Conservation (phyloP, 2,797 vertebrate species). For the Protonibea diacanthus region DNA sequence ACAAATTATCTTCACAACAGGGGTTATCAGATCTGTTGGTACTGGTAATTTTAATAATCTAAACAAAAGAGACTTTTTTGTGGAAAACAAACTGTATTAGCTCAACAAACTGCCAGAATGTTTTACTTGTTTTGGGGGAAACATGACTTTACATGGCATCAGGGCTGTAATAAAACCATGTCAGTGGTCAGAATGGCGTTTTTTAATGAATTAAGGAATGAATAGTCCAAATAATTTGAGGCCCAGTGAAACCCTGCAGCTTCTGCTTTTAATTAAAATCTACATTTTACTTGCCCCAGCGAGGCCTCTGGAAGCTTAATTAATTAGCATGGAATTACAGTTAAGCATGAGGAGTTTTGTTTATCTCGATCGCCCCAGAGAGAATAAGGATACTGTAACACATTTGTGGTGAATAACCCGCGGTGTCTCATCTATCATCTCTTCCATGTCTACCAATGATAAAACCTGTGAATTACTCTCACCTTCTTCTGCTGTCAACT, state of each 20-base stretch:
- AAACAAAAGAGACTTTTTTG: no score
- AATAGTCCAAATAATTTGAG: conserved; percentile 15
- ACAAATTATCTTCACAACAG: not conserved
- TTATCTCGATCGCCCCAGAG: conserved; percentile 41
- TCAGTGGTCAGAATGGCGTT: not conserved
- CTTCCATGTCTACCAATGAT: not conserved
- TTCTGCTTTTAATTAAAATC: conserved; percentile 54
- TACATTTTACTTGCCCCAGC: conserved; percentile 28
- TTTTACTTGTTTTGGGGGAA: not conserved
- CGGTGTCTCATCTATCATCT: conserved; percentile 44
- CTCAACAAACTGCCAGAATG: not conserved
- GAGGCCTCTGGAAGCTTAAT: conserved; percentile 35
- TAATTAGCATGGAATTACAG: conserved; percentile 53
- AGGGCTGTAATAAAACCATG: not conserved
- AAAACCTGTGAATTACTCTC: conserved; percentile 50
- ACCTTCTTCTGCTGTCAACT: conserved; percentile 26
- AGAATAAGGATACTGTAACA: conserved; percentile 20
- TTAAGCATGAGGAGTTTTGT: conserved; percentile 29
- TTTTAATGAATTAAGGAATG: not conserved
- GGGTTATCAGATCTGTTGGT: not conserved
- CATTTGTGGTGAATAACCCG: conserved; percentile 4
- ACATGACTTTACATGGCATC: not conserved
- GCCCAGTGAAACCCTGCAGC: conserved; percentile 13
- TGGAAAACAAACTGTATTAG: no score
- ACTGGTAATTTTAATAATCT: not conserved